Evolutionary conservation across 2,888 invertebrate species (phyloP).

Genomic region (Sinohyriopsis cumingii): DNA sequence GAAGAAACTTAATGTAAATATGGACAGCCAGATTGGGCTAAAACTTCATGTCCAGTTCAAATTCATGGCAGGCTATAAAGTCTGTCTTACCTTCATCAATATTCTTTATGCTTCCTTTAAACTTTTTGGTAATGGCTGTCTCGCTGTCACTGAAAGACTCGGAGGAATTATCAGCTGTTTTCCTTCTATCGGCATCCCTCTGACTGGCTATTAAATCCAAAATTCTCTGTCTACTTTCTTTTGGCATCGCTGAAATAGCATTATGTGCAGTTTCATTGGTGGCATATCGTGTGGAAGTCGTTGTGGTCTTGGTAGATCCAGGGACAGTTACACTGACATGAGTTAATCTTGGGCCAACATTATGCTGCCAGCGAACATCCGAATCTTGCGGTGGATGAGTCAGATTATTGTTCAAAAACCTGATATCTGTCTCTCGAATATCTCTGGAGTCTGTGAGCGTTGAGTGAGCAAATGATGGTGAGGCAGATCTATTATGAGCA

Average conservation of each 20-base stretch:
- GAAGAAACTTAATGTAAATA: too few relatives aligned
- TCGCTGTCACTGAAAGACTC: slow-evolving; percentile 34
- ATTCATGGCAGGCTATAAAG: background rate
- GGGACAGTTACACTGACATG: slow-evolving; percentile 53
- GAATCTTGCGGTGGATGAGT: slow-evolving; percentile 15
- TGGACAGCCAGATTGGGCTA: too few relatives aligned
- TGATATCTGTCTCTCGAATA: slow-evolving; percentile 58
- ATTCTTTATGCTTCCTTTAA: slow-evolving; percentile 38
- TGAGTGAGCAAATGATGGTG: slow-evolving; percentile 24
- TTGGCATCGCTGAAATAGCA: slow-evolving; percentile 11
- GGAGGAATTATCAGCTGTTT: slow-evolving; percentile 30
- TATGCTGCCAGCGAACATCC: slow-evolving; percentile 22
- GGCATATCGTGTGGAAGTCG: slow-evolving; percentile 20
- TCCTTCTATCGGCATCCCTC: slow-evolving; percentile 35
- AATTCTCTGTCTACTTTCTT: slow-evolving; percentile 12
- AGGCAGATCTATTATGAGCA: background rate
- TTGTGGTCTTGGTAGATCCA: slow-evolving; percentile 16
- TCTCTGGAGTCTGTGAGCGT: slow-evolving; percentile 57
- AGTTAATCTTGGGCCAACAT: slow-evolving; percentile 27
- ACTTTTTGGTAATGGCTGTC: slow-evolving; percentile 25
- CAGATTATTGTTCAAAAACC: slow-evolving; percentile 56
- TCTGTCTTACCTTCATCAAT: slow-evolving; percentile 40
- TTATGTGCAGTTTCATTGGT: slow-evolving; percentile 13
- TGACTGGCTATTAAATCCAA: slow-evolving; percentile 32
- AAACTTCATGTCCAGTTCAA: too few relatives aligned